Percentiles rank a stretch among this genome's conserved stretches.
These are phyloP conservation scores for Zaprionus lineosus DNA, from an alignment of 2,888 invertebrate genomes.

Conservation along the genomic window DNA sequence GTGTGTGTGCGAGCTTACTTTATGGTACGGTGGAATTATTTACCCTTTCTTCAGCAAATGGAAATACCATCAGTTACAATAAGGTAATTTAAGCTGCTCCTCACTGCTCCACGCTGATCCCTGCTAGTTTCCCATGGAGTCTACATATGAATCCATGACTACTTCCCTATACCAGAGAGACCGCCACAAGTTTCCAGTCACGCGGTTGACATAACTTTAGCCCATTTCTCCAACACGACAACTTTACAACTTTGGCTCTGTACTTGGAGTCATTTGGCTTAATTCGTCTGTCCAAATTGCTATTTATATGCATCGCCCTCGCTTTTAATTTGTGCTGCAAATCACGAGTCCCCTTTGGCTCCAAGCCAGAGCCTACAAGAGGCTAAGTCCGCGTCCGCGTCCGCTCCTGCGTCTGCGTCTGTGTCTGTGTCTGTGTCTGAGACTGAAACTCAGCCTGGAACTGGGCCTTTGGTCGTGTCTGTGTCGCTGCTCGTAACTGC, in stretches of 20 bases:
- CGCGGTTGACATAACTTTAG: slow-evolving; percentile 67
- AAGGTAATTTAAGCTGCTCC: too few relatives aligned
- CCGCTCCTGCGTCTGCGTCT: too few relatives aligned
- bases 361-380: not conserved
- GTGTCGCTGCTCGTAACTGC: too few relatives aligned
- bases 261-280: slow-evolving; percentile 67
- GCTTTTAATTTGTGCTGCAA: slow-evolving; percentile 73
- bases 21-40: too few relatives aligned
- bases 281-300: slow-evolving; percentile 74
- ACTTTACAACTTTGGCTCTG: slow-evolving; percentile 35
- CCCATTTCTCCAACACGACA: slow-evolving; percentile 63
- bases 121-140: slow-evolving; percentile 19
- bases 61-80: too few relatives aligned
- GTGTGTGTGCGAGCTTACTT: too few relatives aligned
- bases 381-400: not conserved
- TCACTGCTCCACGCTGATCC: too few relatives aligned
- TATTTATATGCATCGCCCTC: slow-evolving; percentile 76
- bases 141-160: slow-evolving; percentile 9
- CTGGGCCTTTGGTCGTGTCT: too few relatives aligned
- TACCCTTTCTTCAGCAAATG: too few relatives aligned
- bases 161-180: slow-evolving; percentile 2
- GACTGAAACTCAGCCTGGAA: too few relatives aligned
- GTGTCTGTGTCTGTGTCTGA: too few relatives aligned
- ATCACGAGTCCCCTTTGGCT: slow-evolving; percentile 60
- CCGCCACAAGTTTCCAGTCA: slow-evolving; percentile 40